Base-by-base conservation (phyloP, 1,140 invertebrate species). In the Acromyrmex heyeri region DNA sequence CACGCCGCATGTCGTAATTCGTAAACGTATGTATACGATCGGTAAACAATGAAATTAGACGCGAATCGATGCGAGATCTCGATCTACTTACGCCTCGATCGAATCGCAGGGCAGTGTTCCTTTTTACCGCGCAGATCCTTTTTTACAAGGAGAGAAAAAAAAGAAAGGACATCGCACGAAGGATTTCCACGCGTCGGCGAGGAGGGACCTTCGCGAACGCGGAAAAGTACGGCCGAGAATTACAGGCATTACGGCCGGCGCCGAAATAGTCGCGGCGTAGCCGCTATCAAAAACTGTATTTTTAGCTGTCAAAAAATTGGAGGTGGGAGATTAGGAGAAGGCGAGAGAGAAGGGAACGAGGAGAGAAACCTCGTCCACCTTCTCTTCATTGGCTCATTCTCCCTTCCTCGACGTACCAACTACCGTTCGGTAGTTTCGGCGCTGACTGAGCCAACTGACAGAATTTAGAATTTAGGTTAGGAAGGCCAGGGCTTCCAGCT, bases 221-320 rank as follows among this genome's bases (percentile, higher is more conserved):
- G 69, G 53, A 73, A 82, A 59, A 34, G n/a, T 16, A 18, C 24
- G 14, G 24, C 18, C n/a, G 53, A 21, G 27, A 18, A 30, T 30
- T 30, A 30, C 3, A 30, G 30, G 30, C 30, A 55, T 64, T 8
- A 34, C 30, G 61, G 16, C 81, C 34, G 59, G 65, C 30, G 61
- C 79, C 89, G 90, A 86, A 91, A 88, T 88, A 88, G 86, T 59
- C 65, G 48, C 87, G 48, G 18, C 64, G 62, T 55, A 48, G 59
- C 27, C 61, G 4, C 18, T 70, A 65, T 86, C 86, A 88, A 91
- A 90, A 91, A 90, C 61, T 53, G 88, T 92, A 92, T 92, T 92
- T 92, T 92, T 92, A 92, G 90, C 86, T 91, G 87, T 91, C 75
- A 89, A 92, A 92, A 90, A 90, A 78, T 64, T 64, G 65, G 64